Base-by-base conservation (phyloP, 2,888 invertebrate species). In the Melipona beecheii region DNA sequence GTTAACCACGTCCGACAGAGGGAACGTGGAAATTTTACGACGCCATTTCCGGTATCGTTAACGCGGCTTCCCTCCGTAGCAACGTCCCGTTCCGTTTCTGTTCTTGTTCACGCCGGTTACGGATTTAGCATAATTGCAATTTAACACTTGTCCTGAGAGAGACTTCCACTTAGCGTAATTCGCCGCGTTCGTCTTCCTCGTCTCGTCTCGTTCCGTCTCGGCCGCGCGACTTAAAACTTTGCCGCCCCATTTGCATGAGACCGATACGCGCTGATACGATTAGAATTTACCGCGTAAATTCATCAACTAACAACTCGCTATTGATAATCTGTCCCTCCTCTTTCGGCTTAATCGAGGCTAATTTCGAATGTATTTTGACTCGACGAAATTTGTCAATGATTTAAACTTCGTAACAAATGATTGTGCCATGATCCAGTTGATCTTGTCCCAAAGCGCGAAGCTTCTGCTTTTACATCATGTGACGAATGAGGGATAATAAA, bases 91-190 rank as follows among this genome's bases (percentile, higher is more conserved):
- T 76, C 82, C 58, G 54, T 54, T 43, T 43, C 52, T 54, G 71
- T 83, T 72, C 78, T 54, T 68, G 75, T 77, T 56, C 79, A 50
- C 64, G 3, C 49, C 71, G 17, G 43, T 54, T 31, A 24, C 54
- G 60, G 71, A 82, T 88, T 87, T 83, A 87, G 84, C 86, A 87
- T 88, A 86, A 88, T 88, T 88, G 87, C 82, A 84, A 87, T 88
- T 87, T 89, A 87, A 86, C 89, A 83, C 82, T 84, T 76, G 81
- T 80, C 73, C 66, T 54, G 24, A 17, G 56, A n/a, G 52, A 76
- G 66, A 50, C 27, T 71, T 77, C 81, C 73, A 72, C 75, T 79
- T 73, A 82, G 58, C 78, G 72, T 52, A 75, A 82, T 75, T 78
- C 84, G 27, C 77, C 19, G 17, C 72, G 69, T 56, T 65, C 65